Conservation (phyloP, 2,113 vertebrate genomes). For the Daboia siamensis region DNA sequence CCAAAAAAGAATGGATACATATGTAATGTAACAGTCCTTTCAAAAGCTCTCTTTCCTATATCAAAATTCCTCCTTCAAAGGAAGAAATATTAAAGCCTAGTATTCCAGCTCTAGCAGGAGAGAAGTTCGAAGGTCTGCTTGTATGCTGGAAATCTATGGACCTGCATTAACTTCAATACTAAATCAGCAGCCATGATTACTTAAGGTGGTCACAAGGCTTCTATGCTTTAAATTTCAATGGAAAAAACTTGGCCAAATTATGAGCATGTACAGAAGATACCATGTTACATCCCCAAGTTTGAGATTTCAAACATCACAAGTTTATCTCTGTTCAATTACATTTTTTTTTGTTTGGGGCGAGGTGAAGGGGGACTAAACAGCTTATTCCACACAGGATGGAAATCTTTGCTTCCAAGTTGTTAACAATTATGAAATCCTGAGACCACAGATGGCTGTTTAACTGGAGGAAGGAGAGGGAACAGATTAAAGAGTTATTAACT, state of each 20-base stretch:
- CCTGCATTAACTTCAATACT: neutral
- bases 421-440: constrained; percentile 69
- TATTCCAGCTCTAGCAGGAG: neutral
- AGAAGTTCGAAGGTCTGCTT: neutral
- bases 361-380: constrained; percentile 37
- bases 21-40: neutral
- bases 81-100: neutral
- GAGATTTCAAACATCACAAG: constrained; percentile 18
- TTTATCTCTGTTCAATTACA: neutral
- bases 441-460: constrained; percentile 59
- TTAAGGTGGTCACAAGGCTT: neutral
- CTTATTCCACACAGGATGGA: constrained; percentile 35
- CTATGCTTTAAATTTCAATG: neutral
- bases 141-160: neutral
- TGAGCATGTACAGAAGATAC: neutral
- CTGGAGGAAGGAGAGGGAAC: constrained; percentile 38
- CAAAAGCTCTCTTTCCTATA: neutral
- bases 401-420: constrained; percentile 61
- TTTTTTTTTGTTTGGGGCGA: constrained; percentile 6
- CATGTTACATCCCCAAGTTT: neutral
- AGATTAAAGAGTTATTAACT: constrained; percentile 58
- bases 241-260: neutral
- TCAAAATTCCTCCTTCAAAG: neutral
- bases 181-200: neutral
- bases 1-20: neutral